Conservation (phyloP, 2,113 vertebrate species). For the Engraulis encrasicolus region DNA sequence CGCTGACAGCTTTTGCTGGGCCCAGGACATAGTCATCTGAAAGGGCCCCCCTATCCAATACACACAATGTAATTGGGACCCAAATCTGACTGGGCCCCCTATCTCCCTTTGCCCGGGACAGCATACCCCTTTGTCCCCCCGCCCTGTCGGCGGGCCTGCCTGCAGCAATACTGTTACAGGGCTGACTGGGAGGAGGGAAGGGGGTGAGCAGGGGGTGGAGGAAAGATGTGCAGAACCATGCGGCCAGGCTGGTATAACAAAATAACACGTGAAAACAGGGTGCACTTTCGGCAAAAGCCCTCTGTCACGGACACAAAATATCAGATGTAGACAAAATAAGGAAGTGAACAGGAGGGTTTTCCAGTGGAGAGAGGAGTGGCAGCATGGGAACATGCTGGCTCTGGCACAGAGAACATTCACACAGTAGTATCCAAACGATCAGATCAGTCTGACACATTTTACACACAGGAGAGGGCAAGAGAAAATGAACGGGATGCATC, state of each 20-base stretch:
- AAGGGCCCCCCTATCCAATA: too few relatives aligned
- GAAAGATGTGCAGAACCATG: neutral
- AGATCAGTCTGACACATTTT: neutral
- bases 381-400: neutral
- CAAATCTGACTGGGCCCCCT: too few relatives aligned
- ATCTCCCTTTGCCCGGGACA: too few relatives aligned
- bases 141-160: too few relatives aligned
- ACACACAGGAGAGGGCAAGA: neutral
- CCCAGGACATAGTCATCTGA: too few relatives aligned
- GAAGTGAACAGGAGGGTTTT: neutral
- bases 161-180: neutral
- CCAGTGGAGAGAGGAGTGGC: neutral
- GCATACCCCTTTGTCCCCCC: too few relatives aligned
- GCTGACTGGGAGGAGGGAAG: neutral
- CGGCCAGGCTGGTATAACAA: neutral
- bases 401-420: neutral
- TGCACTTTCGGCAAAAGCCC: neutral
- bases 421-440: neutral
- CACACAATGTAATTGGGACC: too few relatives aligned
- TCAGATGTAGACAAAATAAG: neutral
- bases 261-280: neutral
- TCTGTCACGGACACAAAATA: neutral
- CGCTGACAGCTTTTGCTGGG: too few relatives aligned
- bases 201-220: too few relatives aligned
- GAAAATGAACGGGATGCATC: neutral